Base-by-base conservation (phyloP, 1,140 invertebrate genomes). In the Tyrophagus putrescentiae region DNA sequence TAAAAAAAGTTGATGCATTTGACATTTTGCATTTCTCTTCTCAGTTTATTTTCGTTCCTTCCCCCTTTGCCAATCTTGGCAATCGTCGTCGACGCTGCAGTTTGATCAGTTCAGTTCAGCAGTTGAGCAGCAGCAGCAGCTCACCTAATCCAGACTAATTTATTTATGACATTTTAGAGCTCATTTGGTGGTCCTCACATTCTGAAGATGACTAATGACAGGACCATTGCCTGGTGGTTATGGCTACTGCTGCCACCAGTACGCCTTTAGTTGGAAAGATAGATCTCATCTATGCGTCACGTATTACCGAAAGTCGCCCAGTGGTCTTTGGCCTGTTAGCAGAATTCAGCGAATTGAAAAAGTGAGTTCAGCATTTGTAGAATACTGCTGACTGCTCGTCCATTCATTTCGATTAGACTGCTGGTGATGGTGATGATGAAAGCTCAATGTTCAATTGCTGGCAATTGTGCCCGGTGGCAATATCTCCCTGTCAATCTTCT, bases 161-260 rank as follows among this genome's bases (percentile, higher is more conserved):
- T 48, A 48, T 48, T 48, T 48, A 48, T 48, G 45, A 48, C 45
- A 48, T 48, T 48, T 48, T 48, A 48, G 45, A 48, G 45, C 18
- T 18, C 18, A 18, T 7, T 7, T 7, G 7, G 7, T 6, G 45
- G 7, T 29, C n/a, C n/a, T n/a, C n/a, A n/a, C n/a, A n/a, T n/a
- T n/a, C n/a, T n/a, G n/a, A n/a, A n/a, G n/a, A n/a, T n/a, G 31
- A 21, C 45, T 48, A 48, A 48, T 48, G 45, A 48, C 45, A 18
- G 7, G 7, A 29, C 18, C 7, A 48, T 6, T 48, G 45, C 31
- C 7, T n/a, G 36, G 21, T n/a, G 36, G 36, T 39, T 39, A 39
- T 39, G 21, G n/a, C n/a, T n/a, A n/a, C n/a, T n/a, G n/a, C n/a
- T n/a, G n/a, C n/a, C n/a, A n/a, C n/a, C n/a, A n/a, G n/a, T n/a